Conservation (phyloP, 1,140 invertebrate species). For the Megathymus violae region DNA sequence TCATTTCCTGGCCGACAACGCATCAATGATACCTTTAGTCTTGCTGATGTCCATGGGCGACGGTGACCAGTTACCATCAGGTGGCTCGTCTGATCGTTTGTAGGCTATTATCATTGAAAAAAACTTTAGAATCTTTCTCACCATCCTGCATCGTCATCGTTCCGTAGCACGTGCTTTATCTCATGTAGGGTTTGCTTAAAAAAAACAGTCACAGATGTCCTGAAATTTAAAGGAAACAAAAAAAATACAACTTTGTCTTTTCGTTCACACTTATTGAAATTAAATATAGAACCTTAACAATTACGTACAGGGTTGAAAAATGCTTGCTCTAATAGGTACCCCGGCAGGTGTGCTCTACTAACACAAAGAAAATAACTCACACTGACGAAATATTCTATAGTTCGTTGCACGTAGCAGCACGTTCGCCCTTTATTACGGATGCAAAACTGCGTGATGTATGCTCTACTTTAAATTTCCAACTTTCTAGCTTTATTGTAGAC, state of each 20-base stretch:
- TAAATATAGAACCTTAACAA: slow-evolving; percentile 4
- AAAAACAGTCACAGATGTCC: slow-evolving; percentile 65
- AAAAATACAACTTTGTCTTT: slow-evolving; percentile 58
- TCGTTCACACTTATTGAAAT: slow-evolving; percentile 2
- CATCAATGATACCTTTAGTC: too few relatives aligned
- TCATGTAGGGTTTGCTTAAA: slow-evolving; percentile 39
- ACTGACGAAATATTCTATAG: slow-evolving; percentile 39
- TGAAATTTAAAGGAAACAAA: slow-evolving; percentile 39
- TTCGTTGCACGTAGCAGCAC: slow-evolving; percentile 52
- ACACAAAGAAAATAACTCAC: slow-evolving; percentile 51
- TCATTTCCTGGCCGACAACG: too few relatives aligned
- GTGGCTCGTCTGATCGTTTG: too few relatives aligned
- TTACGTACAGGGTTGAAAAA: neutral
- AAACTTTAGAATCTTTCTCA: slow-evolving; percentile 12
- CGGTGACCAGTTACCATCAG: too few relatives aligned
- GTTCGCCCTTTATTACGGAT: slow-evolving; percentile 58
- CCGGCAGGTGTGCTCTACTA: slow-evolving; percentile 70
- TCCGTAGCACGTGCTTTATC: slow-evolving; percentile 59
- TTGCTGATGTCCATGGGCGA: too few relatives aligned
- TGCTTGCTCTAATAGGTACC: neutral
- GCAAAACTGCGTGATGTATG: slow-evolving; percentile 43
- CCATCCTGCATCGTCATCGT: slow-evolving; percentile 4
- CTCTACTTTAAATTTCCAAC: slow-evolving; percentile 53
- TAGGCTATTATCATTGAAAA: too few relatives aligned
- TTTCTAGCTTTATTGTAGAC: slow-evolving; percentile 15